These are phyloP conservation scores for Parnassius smintheus DNA, from an alignment of 2,888 invertebrate genomes.

Conservation along the genomic window DNA sequence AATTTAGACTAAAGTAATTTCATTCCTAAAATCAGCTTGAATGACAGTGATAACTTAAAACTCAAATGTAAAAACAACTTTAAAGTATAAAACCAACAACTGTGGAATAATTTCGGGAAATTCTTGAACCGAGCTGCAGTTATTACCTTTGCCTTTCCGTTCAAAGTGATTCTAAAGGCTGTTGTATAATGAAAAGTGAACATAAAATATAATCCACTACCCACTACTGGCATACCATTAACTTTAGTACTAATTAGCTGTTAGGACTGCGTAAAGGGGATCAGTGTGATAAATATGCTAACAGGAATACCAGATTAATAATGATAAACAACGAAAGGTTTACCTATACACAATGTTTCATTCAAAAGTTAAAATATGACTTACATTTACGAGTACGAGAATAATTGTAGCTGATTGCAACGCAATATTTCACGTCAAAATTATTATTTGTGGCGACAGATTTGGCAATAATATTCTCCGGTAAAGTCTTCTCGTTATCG, in stretches of 20 bases:
- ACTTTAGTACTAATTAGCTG: conserved; percentile 45
- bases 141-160: too few species aligned
- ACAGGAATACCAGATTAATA: conserved; percentile 42
- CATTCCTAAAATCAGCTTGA: too few species aligned
- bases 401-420: conserved; percentile 23
- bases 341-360: conserved; percentile 33
- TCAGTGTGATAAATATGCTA: conserved; percentile 37
- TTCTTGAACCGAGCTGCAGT: too few species aligned
- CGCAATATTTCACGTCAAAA: conserved; percentile 26
- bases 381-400: background rate
- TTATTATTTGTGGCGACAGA: conserved; percentile 5
- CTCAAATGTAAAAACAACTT: too few species aligned
- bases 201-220: conserved; percentile 37
- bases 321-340: conserved; percentile 44
- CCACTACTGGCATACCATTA: conserved; percentile 42
- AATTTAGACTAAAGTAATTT: too few species aligned
- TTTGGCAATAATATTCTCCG: too few species aligned
- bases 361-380: conserved; percentile 23
- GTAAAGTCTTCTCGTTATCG: too few species aligned
- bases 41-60: too few species aligned
- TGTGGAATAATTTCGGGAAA: too few species aligned
- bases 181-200: background rate
- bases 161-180: background rate
- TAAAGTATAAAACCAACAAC: too few species aligned
- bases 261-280: conserved; percentile 27